These are phyloP conservation scores for Periophthalmus modestus DNA, from an alignment of 2,113 vertebrate species.

Conservation along the genomic window DNA sequence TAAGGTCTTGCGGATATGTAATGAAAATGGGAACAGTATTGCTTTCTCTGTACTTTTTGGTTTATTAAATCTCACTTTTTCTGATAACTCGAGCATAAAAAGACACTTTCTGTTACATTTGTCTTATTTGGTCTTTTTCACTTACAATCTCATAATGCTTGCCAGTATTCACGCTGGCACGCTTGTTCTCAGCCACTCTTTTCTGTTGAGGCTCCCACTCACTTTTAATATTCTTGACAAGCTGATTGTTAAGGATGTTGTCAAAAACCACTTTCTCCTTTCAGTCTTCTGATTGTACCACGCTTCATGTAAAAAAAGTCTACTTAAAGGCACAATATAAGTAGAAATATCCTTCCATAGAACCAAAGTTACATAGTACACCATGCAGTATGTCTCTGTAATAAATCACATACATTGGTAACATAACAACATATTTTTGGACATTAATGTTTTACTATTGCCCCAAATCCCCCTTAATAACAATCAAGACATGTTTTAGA, in stretches of 20 bases:
- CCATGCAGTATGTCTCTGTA: background rate
- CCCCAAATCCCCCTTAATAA: background rate
- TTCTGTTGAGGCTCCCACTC: constrained; percentile 44
- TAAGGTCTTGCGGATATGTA: constrained; percentile 4
- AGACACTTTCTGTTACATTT: constrained; percentile 20
- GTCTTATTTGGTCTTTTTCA: constrained; percentile 42
- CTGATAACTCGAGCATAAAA: constrained; percentile 29
- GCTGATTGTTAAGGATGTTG: constrained; percentile 25
- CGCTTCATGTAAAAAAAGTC: constrained; percentile 8
- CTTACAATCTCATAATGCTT: constrained; percentile 17
- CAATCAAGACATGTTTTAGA: background rate
- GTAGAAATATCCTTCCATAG: background rate
- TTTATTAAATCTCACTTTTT: constrained; percentile 20
- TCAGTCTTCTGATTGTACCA: too few relatives aligned
- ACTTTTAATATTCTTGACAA: constrained; percentile 55
- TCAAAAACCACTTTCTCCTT: constrained; percentile 35
- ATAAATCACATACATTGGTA: too few relatives aligned
- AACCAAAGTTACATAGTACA: background rate
- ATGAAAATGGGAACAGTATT: constrained; percentile 36
- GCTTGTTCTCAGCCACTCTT: background rate
- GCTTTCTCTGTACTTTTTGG: constrained; percentile 26
- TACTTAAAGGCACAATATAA: background rate
- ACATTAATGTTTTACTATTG: background rate
- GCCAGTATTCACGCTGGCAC: constrained; percentile 34
- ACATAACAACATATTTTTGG: background rate